These are phyloP conservation scores for Atractosteus spatula DNA, from an alignment of 2,113 vertebrate species.

Conservation along the genomic window DNA sequence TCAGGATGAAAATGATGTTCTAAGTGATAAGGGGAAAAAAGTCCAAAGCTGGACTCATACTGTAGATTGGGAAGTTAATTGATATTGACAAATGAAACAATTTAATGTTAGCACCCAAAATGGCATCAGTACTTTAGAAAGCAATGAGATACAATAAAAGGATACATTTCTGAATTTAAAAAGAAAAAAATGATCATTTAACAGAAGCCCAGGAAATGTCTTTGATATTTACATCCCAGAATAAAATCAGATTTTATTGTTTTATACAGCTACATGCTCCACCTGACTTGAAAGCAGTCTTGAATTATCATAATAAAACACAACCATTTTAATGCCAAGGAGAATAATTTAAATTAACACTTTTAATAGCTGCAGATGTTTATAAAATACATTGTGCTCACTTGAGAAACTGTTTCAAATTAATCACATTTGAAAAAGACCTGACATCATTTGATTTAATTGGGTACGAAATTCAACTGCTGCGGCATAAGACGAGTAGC, in stretches of 20 bases:
- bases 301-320: conserved; percentile 6
- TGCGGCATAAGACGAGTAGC: conserved; percentile 8
- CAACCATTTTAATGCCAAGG: conserved; percentile 1
- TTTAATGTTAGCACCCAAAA: no score
- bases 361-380: neutral
- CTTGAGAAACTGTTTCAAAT: neutral
- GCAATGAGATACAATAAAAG: no score
- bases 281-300: neutral
- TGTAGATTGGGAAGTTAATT: no score
- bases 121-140: no score
- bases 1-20: no score
- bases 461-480: neutral
- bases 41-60: no score
- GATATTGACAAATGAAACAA: no score
- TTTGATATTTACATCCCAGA: neutral
- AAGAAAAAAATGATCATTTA: neutral
- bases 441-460: conserved; percentile 11
- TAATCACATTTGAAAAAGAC: conserved; percentile 1
- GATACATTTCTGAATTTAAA: neutral
- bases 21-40: no score
- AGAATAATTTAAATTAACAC: conserved; percentile 13
- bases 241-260: neutral
- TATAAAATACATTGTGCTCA: conserved; percentile 3
- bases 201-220: conserved; percentile 1
- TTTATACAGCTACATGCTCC: neutral